Evolutionary conservation across 2,113 vertebrate genomes (phyloP).

Genomic region (Vulpes ferrilata): DNA sequence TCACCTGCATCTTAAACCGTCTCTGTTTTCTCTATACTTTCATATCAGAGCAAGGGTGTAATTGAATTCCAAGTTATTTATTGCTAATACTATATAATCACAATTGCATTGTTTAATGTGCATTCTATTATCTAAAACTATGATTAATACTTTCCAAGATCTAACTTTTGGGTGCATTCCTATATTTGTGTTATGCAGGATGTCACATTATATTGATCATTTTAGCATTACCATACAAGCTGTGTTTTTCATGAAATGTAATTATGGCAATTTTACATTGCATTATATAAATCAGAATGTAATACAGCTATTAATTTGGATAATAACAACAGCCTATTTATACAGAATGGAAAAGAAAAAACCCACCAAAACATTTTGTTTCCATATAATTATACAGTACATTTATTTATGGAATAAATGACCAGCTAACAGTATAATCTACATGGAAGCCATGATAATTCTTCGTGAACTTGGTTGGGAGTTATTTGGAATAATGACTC

Average conservation of each 20-base stretch:
- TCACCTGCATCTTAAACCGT: background rate
- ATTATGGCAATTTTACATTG: slow-evolving; percentile 62
- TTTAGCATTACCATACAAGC: slow-evolving; percentile 50
- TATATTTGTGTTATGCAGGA: background rate
- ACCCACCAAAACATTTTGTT: slow-evolving; percentile 24
- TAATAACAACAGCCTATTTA: slow-evolving; percentile 54
- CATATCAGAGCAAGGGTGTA: background rate
- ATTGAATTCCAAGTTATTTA: slow-evolving; percentile 19
- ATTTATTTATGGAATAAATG: slow-evolving; percentile 63
- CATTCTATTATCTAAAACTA: slow-evolving; percentile 42
- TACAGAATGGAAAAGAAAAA: slow-evolving; percentile 62
- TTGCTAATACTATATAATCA: slow-evolving; percentile 25
- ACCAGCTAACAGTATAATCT: slow-evolving; percentile 26
- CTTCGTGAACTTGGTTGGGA: slow-evolving; percentile 7
- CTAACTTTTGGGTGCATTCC: slow-evolving; percentile 9
- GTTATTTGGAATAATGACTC: background rate
- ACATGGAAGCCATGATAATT: slow-evolving; percentile 49
- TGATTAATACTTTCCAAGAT: slow-evolving; percentile 58
- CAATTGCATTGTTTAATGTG: slow-evolving; percentile 22
- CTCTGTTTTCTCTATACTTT: slow-evolving; percentile 3
- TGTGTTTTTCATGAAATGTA: slow-evolving; percentile 70
- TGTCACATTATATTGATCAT: slow-evolving; percentile 59
- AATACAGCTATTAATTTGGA: slow-evolving; percentile 64
- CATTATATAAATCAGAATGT: slow-evolving; percentile 67
- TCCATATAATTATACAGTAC: slow-evolving; percentile 50